A percentile compares a stretch with the other conserved stretches of the same genome.
Conservation (phyloP, 2,797 vertebrate species). For the Lacerta bilineata region DNA sequence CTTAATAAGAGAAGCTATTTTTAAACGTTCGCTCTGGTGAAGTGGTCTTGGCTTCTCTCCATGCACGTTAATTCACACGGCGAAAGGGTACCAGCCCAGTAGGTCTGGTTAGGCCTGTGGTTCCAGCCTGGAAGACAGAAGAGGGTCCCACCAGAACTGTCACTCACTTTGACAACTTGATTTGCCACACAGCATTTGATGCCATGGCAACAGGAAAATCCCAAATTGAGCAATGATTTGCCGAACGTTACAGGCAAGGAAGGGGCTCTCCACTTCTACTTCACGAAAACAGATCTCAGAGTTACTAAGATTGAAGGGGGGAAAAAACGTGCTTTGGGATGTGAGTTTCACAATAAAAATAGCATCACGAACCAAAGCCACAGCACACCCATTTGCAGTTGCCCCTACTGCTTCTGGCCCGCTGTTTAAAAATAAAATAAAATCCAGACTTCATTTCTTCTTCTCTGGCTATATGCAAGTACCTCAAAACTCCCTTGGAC, state of each 20-base stretch:
- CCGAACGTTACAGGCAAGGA: not conserved
- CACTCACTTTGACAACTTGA: slow-evolving; percentile 18
- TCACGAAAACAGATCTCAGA: not conserved
- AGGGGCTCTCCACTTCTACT: not conserved
- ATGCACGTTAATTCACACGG: slow-evolving; percentile 11
- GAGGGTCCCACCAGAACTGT: not conserved
- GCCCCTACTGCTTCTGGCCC: not conserved
- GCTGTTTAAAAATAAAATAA: not conserved
- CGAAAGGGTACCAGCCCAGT: not conserved
- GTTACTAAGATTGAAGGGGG: no score
- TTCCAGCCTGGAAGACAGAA: not conserved
- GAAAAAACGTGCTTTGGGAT: no score
- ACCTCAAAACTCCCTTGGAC: not conserved
- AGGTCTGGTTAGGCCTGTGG: slow-evolving; percentile 30
- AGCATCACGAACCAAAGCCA: not conserved
- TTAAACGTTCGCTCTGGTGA: slow-evolving; percentile 5
- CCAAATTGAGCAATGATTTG: not conserved
- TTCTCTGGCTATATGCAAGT: not conserved
- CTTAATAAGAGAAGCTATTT: slow-evolving; percentile 43
- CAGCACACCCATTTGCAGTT: not conserved
- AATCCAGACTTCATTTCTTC: not conserved
- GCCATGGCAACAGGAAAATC: not conserved
- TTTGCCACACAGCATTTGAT: slow-evolving; percentile 10
- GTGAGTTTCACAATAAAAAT: no score
- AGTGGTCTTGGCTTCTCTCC: slow-evolving; percentile 9